These are phyloP conservation scores for Seriola quinqueradiata DNA, from an alignment of 2,113 vertebrate genomes.

Conservation along the genomic window DNA sequence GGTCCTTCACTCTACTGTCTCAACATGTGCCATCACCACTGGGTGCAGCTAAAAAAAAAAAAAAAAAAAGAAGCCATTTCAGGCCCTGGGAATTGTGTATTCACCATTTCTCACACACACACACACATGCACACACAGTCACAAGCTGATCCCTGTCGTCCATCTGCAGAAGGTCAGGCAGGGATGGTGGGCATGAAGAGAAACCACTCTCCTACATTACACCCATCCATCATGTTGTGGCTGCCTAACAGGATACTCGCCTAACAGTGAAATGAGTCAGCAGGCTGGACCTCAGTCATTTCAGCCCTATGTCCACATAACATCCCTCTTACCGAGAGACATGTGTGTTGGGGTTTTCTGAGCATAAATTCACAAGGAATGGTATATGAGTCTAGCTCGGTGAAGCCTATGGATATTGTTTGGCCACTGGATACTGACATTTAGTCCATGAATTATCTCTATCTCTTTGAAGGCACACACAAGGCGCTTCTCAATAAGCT, in stretches of 20 bases:
- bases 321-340: constrained; percentile 36
- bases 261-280: constrained; percentile 60
- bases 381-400: constrained; percentile 21
- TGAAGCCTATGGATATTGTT: constrained; percentile 24
- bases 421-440: constrained; percentile 54
- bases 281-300: constrained; percentile 41
- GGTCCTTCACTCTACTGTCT: constrained; percentile 26
- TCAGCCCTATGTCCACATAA: constrained; percentile 35
- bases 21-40: constrained; percentile 13
- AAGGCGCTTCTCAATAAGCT: constrained; percentile 60
- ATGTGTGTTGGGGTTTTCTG: constrained; percentile 1
- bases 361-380: neutral
- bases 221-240: constrained; percentile 68
- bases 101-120: constrained; percentile 2
- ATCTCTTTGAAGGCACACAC: constrained; percentile 57
- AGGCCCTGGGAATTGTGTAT: constrained; percentile 2
- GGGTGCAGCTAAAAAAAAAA: constrained; percentile 20
- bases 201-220: constrained; percentile 64
- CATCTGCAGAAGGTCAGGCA: constrained; percentile 40
- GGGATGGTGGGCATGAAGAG: constrained; percentile 39
- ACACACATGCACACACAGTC: constrained; percentile 14
- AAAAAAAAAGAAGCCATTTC: constrained; percentile 11
- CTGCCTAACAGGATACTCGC: constrained; percentile 31
- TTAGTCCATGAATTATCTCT: constrained; percentile 65
- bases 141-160: constrained; percentile 31